A percentile compares a stretch with the other conserved stretches of the same genome.
Evolutionary conservation across 2,113 vertebrate genomes (phyloP).

Genomic region (Chloroceryle aenea): DNA sequence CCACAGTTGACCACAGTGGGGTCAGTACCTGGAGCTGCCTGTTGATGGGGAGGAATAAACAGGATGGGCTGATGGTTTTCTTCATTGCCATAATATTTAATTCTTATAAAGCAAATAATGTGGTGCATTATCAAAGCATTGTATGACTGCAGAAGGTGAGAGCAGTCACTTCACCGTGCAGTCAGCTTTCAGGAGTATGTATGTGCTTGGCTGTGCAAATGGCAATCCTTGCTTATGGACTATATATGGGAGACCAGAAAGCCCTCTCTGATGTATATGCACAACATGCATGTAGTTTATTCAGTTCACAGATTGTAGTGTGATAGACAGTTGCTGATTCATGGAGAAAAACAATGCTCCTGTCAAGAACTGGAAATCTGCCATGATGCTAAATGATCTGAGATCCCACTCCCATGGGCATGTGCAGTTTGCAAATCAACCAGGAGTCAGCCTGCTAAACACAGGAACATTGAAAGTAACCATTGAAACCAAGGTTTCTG

Average conservation of each 20-base stretch:
- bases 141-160: neutral
- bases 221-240: neutral
- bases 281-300: neutral
- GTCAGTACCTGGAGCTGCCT: neutral
- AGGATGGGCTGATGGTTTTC: neutral
- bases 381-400: neutral
- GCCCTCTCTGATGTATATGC: neutral
- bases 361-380: constrained; percentile 50
- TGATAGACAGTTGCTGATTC: constrained; percentile 62
- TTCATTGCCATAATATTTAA: neutral
- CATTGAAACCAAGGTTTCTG: neutral
- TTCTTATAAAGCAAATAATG: neutral
- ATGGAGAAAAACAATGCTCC: constrained; percentile 34
- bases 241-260: neutral
- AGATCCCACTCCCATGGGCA: constrained; percentile 50
- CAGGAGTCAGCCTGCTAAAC: neutral
- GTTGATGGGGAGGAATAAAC: neutral
- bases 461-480: neutral
- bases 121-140: neutral
- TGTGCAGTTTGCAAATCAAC: constrained; percentile 7
- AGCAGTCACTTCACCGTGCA: neutral
- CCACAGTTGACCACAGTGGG: neutral
- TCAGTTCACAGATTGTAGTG: constrained; percentile 5
- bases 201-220: neutral
- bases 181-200: neutral